phyloP scores from a whole-genome alignment of 2,888 invertebrate genomes.

The Nysson spinosus region DNA sequence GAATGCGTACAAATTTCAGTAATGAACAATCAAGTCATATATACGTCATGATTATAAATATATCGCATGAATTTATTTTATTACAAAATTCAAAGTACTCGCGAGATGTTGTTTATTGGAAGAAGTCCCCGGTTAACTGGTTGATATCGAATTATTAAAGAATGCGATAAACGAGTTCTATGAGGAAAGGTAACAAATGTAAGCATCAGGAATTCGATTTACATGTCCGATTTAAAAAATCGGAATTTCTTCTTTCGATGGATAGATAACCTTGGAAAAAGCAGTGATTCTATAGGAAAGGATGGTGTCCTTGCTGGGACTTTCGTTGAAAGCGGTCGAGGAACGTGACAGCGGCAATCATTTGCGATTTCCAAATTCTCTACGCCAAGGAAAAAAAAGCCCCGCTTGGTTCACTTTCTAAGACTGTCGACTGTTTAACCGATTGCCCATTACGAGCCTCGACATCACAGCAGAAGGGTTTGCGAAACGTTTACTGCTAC shows the following conservation, averaged over 20 bases:
- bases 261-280: not conserved
- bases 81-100: no score
- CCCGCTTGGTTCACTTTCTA: conserved; percentile 49
- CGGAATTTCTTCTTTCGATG: not conserved
- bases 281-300: not conserved
- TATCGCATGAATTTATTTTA: no score
- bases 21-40: no score
- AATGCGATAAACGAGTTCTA: no score
- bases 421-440: conserved; percentile 53
- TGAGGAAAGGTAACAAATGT: no score
- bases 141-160: no score
- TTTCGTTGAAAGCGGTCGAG: conserved; percentile 1
- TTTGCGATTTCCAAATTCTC: conserved; percentile 47
- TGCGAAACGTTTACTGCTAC: conserved; percentile 47
- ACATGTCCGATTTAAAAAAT: not conserved
- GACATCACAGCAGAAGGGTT: conserved; percentile 46
- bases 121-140: no score
- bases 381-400: conserved; percentile 31
- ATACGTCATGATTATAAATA: no score
- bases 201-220: no score
- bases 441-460: conserved; percentile 48
- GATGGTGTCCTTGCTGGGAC: conserved; percentile 2
- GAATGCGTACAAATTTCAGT: no score
- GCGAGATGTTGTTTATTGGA: no score
- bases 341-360: conserved; percentile 13